Conservation (phyloP, 2,797 vertebrate species). For the Macropus fuliginosus region DNA sequence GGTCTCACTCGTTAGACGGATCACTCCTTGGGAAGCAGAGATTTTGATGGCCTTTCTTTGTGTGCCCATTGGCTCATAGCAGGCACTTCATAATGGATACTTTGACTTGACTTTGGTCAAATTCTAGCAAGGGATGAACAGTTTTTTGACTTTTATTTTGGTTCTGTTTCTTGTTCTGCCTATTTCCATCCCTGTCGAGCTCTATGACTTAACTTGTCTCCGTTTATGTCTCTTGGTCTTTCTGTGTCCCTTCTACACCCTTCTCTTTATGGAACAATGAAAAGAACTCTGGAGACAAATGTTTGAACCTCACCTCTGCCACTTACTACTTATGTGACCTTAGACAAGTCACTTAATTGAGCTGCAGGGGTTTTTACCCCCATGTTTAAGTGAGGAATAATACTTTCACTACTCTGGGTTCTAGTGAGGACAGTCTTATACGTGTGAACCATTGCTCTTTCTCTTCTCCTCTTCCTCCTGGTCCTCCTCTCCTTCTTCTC, state of each 20-base stretch:
- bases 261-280: background rate
- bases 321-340: background rate
- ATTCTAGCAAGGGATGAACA: background rate
- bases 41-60: background rate
- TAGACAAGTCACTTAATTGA: background rate
- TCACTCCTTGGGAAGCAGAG: background rate
- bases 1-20: background rate
- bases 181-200: constrained; percentile 1
- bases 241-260: background rate
- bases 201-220: background rate
- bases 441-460: background rate
- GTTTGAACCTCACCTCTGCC: background rate
- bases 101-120: constrained; percentile 25
- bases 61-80: background rate
- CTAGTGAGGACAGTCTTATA: background rate
- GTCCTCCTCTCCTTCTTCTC: background rate
- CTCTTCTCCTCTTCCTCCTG: background rate
- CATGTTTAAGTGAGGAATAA: background rate
- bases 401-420: background rate
- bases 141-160: background rate
- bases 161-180: background rate
- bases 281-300: background rate
- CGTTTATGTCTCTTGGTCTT: background rate
- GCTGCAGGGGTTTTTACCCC: background rate
- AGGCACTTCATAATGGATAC: background rate